These are phyloP conservation scores for Gavialis gangeticus DNA, from an alignment of 2,113 vertebrate genomes.

Conservation along the genomic window DNA sequence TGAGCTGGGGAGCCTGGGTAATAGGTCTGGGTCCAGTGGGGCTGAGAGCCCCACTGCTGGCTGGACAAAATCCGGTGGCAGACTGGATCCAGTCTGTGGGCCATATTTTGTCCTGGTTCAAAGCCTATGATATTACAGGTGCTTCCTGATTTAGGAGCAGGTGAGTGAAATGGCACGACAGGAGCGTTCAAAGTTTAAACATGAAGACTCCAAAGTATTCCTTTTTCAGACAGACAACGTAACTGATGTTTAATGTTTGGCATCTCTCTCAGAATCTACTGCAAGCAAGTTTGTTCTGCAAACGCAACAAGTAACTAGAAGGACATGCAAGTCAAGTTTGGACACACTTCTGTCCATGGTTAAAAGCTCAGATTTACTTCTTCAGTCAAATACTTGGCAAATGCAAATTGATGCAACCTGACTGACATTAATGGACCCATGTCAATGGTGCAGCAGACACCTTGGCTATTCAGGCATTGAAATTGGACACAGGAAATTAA, in stretches of 20 bases:
- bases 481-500: background rate
- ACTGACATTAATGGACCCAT: background rate
- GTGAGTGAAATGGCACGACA: background rate
- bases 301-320: background rate
- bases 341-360: accelerated
- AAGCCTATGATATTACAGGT: background rate
- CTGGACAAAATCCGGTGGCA: too few relatives aligned
- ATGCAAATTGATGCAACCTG: background rate
- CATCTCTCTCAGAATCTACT: background rate
- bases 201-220: background rate
- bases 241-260: background rate
- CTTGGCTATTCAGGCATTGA: background rate
- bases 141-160: background rate
- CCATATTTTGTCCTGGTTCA: too few relatives aligned
- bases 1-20: too few relatives aligned
- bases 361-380: background rate
- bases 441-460: background rate
- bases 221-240: background rate
- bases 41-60: too few relatives aligned
- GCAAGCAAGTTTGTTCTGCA: background rate
- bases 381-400: background rate
- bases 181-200: background rate
- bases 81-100: too few relatives aligned
- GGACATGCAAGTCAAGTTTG: background rate
- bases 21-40: too few relatives aligned